phyloP scores from a whole-genome alignment of 2,888 invertebrate species.

The Ceramica pisi region DNA sequence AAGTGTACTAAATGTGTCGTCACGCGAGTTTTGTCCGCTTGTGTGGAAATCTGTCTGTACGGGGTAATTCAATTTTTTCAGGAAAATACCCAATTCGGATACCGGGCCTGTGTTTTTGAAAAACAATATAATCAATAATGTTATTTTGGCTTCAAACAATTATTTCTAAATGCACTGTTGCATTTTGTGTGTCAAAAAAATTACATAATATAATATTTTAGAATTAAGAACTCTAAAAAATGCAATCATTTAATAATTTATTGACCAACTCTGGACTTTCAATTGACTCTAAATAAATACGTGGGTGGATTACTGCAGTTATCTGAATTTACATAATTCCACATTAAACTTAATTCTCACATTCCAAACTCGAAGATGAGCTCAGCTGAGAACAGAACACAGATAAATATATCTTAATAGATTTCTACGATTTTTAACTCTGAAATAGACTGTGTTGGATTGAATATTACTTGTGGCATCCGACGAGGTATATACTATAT shows the following conservation, averaged over 20 bases:
- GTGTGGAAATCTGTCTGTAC: no score
- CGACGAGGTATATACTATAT: no score
- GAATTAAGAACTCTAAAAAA: not conserved
- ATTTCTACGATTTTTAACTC: no score
- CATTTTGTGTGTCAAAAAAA: slow-evolving; percentile 8
- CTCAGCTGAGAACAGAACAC: not conserved
- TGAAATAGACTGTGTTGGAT: no score
- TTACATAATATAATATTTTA: slow-evolving; percentile 7
- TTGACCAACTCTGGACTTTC: not conserved
- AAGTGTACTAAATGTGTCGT: no score
- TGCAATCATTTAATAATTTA: slow-evolving; percentile 12
- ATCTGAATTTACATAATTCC: slow-evolving; percentile 35
- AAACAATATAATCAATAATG: slow-evolving; percentile 8
- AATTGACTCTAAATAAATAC: not conserved
- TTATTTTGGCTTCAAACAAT: slow-evolving; percentile 9
- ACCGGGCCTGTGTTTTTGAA: not conserved
- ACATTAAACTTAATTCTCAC: slow-evolving; percentile 20
- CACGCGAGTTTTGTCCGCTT: no score
- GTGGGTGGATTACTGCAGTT: slow-evolving; percentile 19
- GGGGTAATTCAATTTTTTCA: no score
- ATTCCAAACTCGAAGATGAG: slow-evolving; percentile 22
- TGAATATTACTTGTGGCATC: no score
- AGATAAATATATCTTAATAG: no score
- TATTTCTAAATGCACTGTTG: slow-evolving; percentile 26
- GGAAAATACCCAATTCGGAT: no score